Evolutionary conservation across 2,888 invertebrate genomes (phyloP).

Genomic region (Prenolepis imparis): DNA sequence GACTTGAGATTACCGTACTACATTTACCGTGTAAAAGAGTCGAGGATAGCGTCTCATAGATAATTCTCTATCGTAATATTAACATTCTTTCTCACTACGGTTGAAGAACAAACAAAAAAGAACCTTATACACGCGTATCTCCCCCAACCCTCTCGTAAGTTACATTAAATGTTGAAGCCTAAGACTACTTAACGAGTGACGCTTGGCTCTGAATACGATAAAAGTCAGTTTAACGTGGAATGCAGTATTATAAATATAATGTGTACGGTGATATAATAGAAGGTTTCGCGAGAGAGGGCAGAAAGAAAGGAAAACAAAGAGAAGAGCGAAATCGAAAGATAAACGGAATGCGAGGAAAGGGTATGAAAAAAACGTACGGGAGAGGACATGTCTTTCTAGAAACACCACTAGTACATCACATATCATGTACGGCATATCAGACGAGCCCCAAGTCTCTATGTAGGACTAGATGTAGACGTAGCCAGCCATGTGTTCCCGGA

Average conservation of each 20-base stretch:
- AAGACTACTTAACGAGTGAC: conserved; percentile 24
- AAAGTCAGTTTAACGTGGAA: conserved; percentile 41
- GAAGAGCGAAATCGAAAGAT: conserved; percentile 36
- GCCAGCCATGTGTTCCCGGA: conserved; percentile 85
- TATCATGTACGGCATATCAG: conserved; percentile 84
- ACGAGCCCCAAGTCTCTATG: conserved; percentile 84
- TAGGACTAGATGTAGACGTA: conserved; percentile 85
- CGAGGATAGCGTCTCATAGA: conserved; percentile 24
- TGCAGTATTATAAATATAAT: conserved; percentile 8
- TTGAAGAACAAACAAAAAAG: neutral
- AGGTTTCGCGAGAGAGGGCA: conserved; percentile 25
- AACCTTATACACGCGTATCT: conserved; percentile 19
- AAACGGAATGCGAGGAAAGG: conserved; percentile 60
- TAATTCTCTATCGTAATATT: conserved; percentile 31
- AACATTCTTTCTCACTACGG: conserved; percentile 4
- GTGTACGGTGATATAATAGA: conserved; percentile 31
- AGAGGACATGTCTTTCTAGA: conserved; percentile 75
- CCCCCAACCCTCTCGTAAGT: neutral
- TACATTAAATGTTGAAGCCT: conserved; percentile 39
- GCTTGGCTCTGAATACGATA: conserved; percentile 79
- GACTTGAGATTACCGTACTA: conserved; percentile 9
- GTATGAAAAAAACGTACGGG: conserved; percentile 67
- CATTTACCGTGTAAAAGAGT: conserved; percentile 6
- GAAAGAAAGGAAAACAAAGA: neutral
- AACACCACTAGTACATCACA: conserved; percentile 80